phyloP scores from a whole-genome alignment of 2,888 invertebrate species.

The Lasioglossum vierecki region DNA sequence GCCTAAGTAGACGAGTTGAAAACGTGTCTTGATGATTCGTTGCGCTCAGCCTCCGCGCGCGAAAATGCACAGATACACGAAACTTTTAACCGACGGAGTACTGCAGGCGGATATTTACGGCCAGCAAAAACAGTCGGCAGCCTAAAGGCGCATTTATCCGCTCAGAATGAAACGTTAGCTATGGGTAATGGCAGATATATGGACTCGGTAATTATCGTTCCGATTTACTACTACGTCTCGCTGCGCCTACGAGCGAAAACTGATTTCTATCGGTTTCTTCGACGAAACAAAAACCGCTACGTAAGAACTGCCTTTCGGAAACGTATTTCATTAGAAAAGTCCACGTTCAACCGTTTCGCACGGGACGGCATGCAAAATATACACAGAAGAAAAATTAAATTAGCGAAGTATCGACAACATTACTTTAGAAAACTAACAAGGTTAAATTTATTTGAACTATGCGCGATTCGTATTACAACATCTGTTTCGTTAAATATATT shows the following conservation, averaged over 20 bases:
- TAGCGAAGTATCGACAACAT: too few relatives aligned
- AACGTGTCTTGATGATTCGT: not conserved
- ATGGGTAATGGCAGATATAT: slow-evolving; percentile 4
- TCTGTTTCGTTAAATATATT: too few relatives aligned
- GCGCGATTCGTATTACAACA: too few relatives aligned
- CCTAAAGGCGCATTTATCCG: slow-evolving; percentile 8
- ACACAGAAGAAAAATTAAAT: not conserved
- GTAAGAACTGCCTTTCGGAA: not conserved
- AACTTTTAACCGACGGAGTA: not conserved
- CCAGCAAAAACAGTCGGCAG: slow-evolving; percentile 6
- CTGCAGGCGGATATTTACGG: not conserved
- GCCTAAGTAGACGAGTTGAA: not conserved
- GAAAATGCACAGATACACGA: slow-evolving; percentile 2
- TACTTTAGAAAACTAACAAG: too few relatives aligned
- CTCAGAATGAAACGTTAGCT: slow-evolving; percentile 1
- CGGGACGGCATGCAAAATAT: not conserved
- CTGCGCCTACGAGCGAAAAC: not conserved
- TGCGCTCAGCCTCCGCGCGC: slow-evolving; percentile 6
- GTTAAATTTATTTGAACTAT: too few relatives aligned
- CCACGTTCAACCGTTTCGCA: not conserved
- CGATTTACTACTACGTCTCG: not conserved
- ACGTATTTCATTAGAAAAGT: not conserved
- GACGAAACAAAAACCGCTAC: not conserved
- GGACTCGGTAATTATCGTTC: slow-evolving; percentile 2
- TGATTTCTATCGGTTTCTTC: slow-evolving; percentile 1